Evolutionary conservation across 2,888 invertebrate species (phyloP), one percentile per base, ranked within the genome.

Genomic region (Tenthredo scrophulariae): DNA sequence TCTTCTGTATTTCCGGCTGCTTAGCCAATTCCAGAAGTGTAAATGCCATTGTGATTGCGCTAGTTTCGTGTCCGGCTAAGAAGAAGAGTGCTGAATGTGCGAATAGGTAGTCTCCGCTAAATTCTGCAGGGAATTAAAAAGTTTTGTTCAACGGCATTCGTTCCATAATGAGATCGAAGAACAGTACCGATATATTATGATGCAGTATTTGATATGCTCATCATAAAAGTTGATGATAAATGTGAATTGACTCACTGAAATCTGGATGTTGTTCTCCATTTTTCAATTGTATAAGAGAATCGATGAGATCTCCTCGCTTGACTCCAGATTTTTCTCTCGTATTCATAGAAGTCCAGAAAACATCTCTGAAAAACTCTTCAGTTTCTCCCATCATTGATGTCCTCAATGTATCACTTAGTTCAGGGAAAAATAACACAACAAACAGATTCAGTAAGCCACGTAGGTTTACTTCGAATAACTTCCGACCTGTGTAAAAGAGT

Each of bases 321-420:
- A 33, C 54, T 15, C 89, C 89, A 0, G 87, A 87, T 10, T 85
- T 46, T 33, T 90, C 89, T 26, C 92, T 88, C 0, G 72, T 85
- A 26, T 92, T 86, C 89, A 92, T 87, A 1, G 91, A 91, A 6
- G 87, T 86, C 90, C 91, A 91, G 74, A 92, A 92, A n/a, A 92
- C 75, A 33, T 86, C 86, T 1, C 90, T 88, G n/a, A 92, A 91
- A 62, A 89, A 92, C 15, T 88, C 58, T 0, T 87, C 89, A 1
- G 87, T 54, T 0, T 84, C 3, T 2, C 88, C 90, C 2, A 92
- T 84, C 58, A 91, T 82, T 9, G 85, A 29, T 5, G n/a, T 29
- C 0, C 85, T 84, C 0, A 90, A 0, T 15, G 79, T 85, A 10
- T 87, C 85, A 0, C 85, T 62, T 0, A 90, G 0, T 4, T 85